A percentile compares a stretch with the other conserved stretches of the same genome.
Evolutionary conservation across 2,797 vertebrate species (phyloP).

Genomic region (Mormyrops attenuatus): DNA sequence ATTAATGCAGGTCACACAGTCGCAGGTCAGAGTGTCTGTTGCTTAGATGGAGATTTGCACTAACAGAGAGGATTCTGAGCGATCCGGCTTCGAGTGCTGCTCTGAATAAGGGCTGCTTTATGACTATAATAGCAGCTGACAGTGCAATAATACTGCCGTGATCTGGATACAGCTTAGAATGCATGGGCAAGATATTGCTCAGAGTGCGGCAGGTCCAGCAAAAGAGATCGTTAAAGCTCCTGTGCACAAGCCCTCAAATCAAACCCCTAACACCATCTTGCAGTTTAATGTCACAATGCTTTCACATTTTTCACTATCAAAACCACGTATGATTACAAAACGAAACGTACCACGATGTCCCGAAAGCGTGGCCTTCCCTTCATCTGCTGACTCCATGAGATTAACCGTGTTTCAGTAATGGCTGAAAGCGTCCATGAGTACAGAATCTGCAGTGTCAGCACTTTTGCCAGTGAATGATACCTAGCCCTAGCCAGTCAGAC

Average conservation of each 20-base stretch:
- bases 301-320: neutral
- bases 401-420: neutral
- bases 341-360: neutral
- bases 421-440: neutral
- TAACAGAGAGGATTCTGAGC: neutral
- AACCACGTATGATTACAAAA: neutral
- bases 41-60: neutral
- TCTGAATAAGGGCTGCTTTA: neutral
- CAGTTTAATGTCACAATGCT: neutral
- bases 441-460: neutral
- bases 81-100: neutral
- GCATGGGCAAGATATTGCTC: neutral
- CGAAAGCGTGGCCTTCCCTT: neutral
- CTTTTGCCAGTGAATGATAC: neutral
- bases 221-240: neutral
- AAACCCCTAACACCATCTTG: neutral
- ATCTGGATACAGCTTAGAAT: slow-evolving; percentile 30
- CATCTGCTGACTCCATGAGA: neutral
- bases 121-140: neutral
- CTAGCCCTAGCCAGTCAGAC: neutral
- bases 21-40: neutral
- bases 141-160: neutral
- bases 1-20: neutral
- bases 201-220: neutral
- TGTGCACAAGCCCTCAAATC: neutral